Conservation (phyloP, 2,113 vertebrate species). For the Lucifuga dentata region DNA sequence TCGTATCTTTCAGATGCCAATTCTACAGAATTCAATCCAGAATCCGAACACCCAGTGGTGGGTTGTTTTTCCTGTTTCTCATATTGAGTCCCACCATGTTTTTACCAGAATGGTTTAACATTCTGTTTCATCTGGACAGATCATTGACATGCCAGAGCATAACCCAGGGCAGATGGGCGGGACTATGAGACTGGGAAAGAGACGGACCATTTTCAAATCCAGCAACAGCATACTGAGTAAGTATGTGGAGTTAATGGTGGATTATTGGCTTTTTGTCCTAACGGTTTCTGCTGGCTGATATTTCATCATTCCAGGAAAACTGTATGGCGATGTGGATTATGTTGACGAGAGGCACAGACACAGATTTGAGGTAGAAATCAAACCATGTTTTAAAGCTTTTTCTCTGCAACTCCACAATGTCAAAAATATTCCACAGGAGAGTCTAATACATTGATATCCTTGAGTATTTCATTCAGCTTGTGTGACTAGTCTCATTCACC, state of each 20-base stretch:
- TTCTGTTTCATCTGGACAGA: slow-evolving; percentile 79
- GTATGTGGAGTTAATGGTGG: slow-evolving; percentile 28
- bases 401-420: neutral
- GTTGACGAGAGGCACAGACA: slow-evolving; percentile 96
- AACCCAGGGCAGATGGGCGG: slow-evolving; percentile 97
- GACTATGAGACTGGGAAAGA: slow-evolving; percentile 96
- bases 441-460: neutral
- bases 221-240: slow-evolving; percentile 90
- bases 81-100: neutral
- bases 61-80: slow-evolving; percentile 52
- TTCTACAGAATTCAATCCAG: slow-evolving; percentile 96
- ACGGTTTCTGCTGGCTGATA: slow-evolving; percentile 1
- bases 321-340: slow-evolving; percentile 90
- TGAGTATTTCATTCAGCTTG: neutral
- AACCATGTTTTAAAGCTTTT: neutral
- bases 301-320: slow-evolving; percentile 83
- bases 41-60: slow-evolving; percentile 93
- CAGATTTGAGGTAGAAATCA: slow-evolving; percentile 90
- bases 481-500: neutral
- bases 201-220: slow-evolving; percentile 92
- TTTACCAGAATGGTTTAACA: slow-evolving; percentile 1
- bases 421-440: neutral
- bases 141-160: slow-evolving; percentile 99
- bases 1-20: slow-evolving; percentile 86
- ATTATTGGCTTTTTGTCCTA: neutral